Evolutionary conservation across 1,140 invertebrate species (phyloP), one percentile per base, ranked within the genome.

Genomic region (Drosophila teissieri): DNA sequence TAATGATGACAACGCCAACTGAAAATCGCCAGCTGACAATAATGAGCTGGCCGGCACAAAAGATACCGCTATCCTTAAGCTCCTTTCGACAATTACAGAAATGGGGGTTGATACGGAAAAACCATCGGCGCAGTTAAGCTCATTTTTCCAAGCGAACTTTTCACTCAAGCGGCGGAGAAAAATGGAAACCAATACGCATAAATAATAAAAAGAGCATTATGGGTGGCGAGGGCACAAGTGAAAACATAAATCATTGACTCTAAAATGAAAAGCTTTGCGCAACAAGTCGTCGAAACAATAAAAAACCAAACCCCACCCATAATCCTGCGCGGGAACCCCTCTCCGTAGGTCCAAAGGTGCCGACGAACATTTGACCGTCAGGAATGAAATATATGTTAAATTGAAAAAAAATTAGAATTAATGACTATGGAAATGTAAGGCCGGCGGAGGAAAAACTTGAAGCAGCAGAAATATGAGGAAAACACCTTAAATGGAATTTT

Each of bases 201-300:
- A 85, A 75, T 69, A 83, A 75, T 55, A 56, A 73, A 67, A 74
- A 60, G 53, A 60, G 68, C 76, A 77, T 77, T 73, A 73, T 81
- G 49, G 55, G 57, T 64, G 44, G 69, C 40, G 55, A 27, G 62
- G 37, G 65, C 53, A 54, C 82, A 74, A 86, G 75, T 80, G 70
- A 61, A 78, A 79, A 77, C 83, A 86, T 86, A 86, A 86, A 86
- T 86, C 83, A 86, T 86, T 80, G 79, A 70, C 79, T 69, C 75
- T 56, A 78, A 86, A 86, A 89, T 83, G 84, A 89, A 86, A 88
- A 86, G 84, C 83, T 83, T 67, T 79, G 83, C 76, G 83, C 83
- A 86, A 86, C 83, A 86, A 88, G 83, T 86, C 84, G 75, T 79
- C 52, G 76, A 88, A 86, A 86, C 83, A 86, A 86, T 86, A 86